Conservation (phyloP, 2,888 invertebrate species). For the Lasius platythorax region DNA sequence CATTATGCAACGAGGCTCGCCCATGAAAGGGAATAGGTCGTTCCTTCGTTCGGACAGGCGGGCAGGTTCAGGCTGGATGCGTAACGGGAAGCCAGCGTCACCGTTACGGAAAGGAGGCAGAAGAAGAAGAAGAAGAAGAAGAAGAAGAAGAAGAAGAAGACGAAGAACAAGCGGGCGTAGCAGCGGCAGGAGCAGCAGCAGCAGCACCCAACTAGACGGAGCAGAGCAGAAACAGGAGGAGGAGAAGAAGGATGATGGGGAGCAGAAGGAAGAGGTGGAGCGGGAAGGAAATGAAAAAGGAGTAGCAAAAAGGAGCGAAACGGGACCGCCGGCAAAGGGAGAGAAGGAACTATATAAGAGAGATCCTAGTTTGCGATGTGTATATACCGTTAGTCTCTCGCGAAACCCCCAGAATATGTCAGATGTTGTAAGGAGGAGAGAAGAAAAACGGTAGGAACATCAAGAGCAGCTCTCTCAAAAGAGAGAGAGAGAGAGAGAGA, state of each 20-base stretch:
- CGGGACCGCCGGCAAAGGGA: constrained; percentile 69
- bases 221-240: constrained; percentile 53
- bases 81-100: constrained; percentile 75
- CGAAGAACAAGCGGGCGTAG: constrained; percentile 29
- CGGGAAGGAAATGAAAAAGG: constrained; percentile 62
- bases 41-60: constrained; percentile 43
- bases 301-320: constrained; percentile 67
- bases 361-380: constrained; percentile 58
- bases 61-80: constrained; percentile 60
- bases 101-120: constrained; percentile 73
- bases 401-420: constrained; percentile 66
- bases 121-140: constrained; percentile 61
- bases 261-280: constrained; percentile 47
- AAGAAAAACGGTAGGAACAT: constrained; percentile 40
- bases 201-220: constrained; percentile 41
- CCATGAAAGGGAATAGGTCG: constrained; percentile 71
- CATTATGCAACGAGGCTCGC: constrained; percentile 76
- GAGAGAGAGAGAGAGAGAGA: constrained; percentile 9
- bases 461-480: not conserved
- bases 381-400: constrained; percentile 67
- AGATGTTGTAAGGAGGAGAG: not conserved
- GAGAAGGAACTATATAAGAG: constrained; percentile 62
- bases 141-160: constrained; percentile 49
- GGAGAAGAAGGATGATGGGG: constrained; percentile 40
- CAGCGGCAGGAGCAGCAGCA: constrained; percentile 13